Base-by-base conservation (phyloP, 2,888 invertebrate genomes). In the Lasioglossum vierecki region DNA sequence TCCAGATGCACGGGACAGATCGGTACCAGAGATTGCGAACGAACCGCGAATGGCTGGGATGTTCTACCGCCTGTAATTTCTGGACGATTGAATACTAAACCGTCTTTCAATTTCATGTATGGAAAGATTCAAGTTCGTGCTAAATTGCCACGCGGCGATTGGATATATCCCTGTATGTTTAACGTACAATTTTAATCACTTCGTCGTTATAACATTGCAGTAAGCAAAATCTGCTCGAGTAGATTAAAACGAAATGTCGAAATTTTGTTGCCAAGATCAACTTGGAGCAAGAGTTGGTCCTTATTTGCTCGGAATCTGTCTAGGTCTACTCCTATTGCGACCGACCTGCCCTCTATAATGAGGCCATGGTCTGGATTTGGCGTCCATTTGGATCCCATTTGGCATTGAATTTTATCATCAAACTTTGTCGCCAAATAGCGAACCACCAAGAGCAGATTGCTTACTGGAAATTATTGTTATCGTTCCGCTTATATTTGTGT, bases 131-230 rank as follows among this genome's bases (percentile, higher is more conserved):
- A 97, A 91, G 95, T 98, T 3, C 96, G 96, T 35, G 98, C 98
- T 0, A 97, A 97, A 93, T 92, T 98, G 39, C 97, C 98, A 0
- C 95, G 96, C 87, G 98, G 98, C 0, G 97, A 98, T 93, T 98
- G 98, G 98, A 95, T 98, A 35, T 96, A 97, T 91, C 98, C 98
- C 76, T 96, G 98, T 98, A 95, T 95, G 92, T 85, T 79, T 44
- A 60, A 53, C 60, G 72, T 13, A 44, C 11, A 44, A 44, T 44
- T 44, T 44, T 1, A 4, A 13, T 44, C 2, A 44, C 11, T 3
- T 44, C 11, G 44, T 44, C 4, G 11, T 44, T 3, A 44, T 44
- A 44, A 44, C 44, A 44, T 3, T 13, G 3, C 11, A 41, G 8
- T 41, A 8, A 41, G 41, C 8, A 41, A 41, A 41, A 41, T 41